Base-by-base conservation (phyloP, 2,888 invertebrate genomes). In the Isotomurus palustris region DNA sequence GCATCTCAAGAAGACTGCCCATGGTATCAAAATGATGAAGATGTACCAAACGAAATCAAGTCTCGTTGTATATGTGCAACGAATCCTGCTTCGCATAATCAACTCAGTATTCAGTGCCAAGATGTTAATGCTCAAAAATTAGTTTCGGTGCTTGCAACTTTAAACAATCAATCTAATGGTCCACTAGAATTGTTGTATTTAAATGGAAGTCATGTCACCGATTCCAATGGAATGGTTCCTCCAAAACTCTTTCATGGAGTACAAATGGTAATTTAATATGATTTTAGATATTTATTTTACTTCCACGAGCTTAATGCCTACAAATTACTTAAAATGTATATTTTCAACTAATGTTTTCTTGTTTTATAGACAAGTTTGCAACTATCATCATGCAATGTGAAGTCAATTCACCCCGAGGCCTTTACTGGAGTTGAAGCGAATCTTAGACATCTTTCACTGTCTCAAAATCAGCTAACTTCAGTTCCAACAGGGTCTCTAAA, bases 101-200 rank as follows among this genome's bases (percentile, higher is more conserved):
- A 91, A 74, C 79, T 92, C 14, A 90, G 90, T 29, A 87, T 92
- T 65, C 91, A 92, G 77, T 92, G 91, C 76, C 90, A 91, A 77
- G 87, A 88, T 80, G 90, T 91, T 58, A 86, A 90, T 72, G 90
- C 88, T 75, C 77, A 82, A 44, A 80, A 82, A 66, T 79, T 93
- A n/a, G 75, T 91, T 69, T 78, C 82, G 56, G 86, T 88, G 27
- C 61, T 76, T 12, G 67, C 71, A 27, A 48, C 54, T 28, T 58
- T 52, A 48, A 56, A 59, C 58, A 49, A 54, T 21, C 62, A 69
- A 78, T 88, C 75, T 83, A 86, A 73, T 81, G 82, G 70, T 83
- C 84, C 78, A 82, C 85, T 93, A 67, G 92, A 92, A 76, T 80
- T 92, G 65, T 81, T 93, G 36, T 91, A 92, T 75, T 82, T 93